phyloP scores from a whole-genome alignment of 2,113 vertebrate genomes.

The Uria lomvia region DNA sequence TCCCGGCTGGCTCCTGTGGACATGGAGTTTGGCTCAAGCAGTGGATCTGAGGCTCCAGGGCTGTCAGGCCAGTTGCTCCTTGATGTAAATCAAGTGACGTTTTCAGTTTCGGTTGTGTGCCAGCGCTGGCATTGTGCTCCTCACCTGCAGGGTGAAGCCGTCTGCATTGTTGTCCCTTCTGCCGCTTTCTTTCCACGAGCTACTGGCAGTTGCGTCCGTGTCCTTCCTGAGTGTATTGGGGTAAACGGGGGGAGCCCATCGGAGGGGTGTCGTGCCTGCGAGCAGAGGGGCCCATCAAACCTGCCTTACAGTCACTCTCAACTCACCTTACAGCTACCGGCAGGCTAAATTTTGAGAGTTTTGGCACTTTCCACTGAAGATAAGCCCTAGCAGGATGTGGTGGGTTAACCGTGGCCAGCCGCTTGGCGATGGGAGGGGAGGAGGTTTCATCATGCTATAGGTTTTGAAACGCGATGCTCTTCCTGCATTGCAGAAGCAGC shows the following conservation, averaged over 20 bases:
- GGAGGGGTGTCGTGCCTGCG: fast-evolving
- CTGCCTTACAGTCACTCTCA: not conserved
- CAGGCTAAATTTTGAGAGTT: not conserved
- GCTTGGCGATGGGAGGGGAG: fast-evolving
- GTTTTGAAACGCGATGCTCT: not conserved
- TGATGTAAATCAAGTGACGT: not conserved
- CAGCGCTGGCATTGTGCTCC: not conserved
- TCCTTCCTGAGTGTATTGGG: not conserved
- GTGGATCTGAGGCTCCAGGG: not conserved
- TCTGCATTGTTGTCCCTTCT: not conserved
- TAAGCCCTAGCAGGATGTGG: not conserved
- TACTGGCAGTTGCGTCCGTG: not conserved
- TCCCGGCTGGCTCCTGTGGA: fast-evolving
- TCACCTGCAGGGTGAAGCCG: not conserved
- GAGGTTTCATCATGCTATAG: not conserved
- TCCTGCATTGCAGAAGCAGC: not conserved
- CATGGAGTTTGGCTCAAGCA: fast-evolving
- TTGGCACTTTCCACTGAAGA: not conserved
- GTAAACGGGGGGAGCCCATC: not conserved
- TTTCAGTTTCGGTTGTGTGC: not conserved
- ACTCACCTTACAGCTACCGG: not conserved
- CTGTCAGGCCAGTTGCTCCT: not conserved
- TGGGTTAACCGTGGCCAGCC: not conserved
- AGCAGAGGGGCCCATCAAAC: not conserved
- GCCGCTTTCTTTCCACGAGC: not conserved